Evolutionary conservation across 2,113 vertebrate species (phyloP), one percentile per base, ranked within the genome.

Genomic region (Variabilichromis moorii): DNA sequence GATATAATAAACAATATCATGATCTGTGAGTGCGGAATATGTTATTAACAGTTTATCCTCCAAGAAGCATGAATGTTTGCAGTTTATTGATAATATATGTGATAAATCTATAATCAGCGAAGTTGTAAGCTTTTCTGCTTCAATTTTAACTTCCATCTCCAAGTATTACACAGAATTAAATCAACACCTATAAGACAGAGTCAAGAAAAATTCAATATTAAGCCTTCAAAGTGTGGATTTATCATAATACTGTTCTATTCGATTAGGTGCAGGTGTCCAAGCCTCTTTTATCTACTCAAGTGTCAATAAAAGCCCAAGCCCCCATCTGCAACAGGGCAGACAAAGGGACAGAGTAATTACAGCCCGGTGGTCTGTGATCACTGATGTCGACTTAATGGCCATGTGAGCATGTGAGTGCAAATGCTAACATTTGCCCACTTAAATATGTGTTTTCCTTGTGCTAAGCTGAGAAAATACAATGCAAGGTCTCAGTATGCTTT

Each of bases 281-380:
- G 21, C n/a, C 42, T 78, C 80, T 85, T 89, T 12, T 59, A 51
- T 80, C 17, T 59, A 8, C 11, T 66, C 73, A 6, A 82, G 83
- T 19, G 82, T 47, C 54, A 19, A 11, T 85, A 57, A 76, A 80
- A 88, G 76, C 40, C 78, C 42, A 78, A 81, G 83, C 45, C 35
- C 47, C 85, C 85, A 85, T 55, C 84, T 84, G 86, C 81, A 59
- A 85, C 84, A 87, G 71, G 55, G 84, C 26, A 55, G 80, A 87
- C 73, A 86, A 81, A 16, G 11, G 33, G 63, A 80, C 33, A 17
- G 28, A 71, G 42, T 57, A 86, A 91, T 90, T 86, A 88, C 28
- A 73, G 68, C 5, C 37, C 37, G 47, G 7, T 81, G 82, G 54
- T 82, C 78, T 90, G 26, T 51, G 45, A 78, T 78, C 73, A 33